These are phyloP conservation scores for Eupithecia pulchellata DNA, from an alignment of 2,888 invertebrate genomes.

Conservation along the genomic window DNA sequence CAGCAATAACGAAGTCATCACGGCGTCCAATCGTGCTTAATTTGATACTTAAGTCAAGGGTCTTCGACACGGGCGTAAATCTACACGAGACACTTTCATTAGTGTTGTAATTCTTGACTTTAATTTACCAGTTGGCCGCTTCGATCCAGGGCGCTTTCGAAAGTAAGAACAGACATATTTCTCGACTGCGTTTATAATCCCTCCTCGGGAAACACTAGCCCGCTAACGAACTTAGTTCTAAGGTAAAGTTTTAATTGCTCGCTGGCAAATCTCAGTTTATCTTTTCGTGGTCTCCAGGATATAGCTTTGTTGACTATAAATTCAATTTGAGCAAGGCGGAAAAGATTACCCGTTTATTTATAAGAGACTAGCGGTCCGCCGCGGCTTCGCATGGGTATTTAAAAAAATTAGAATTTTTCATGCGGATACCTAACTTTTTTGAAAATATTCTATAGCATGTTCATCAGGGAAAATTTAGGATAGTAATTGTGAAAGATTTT, in stretches of 20 bases:
- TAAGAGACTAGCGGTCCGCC: too few relatives aligned
- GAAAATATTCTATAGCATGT: too few relatives aligned
- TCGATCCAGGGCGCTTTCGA: constrained; percentile 65
- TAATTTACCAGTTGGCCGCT: constrained; percentile 72
- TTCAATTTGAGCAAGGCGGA: constrained; percentile 74
- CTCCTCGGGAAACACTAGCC: constrained; percentile 69
- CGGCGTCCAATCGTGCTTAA: constrained; percentile 43
- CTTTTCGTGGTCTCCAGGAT: constrained; percentile 77
- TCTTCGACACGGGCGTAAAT: constrained; percentile 55
- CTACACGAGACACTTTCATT: constrained; percentile 65
- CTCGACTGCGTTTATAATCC: constrained; percentile 70
- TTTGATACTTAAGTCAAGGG: constrained; percentile 42
- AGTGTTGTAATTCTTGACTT: constrained; percentile 59
- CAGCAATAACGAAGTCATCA: not conserved
- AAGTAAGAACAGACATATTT: constrained; percentile 74
- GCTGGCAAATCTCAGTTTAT: constrained; percentile 81
- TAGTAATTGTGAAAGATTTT: too few relatives aligned
- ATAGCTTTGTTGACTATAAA: constrained; percentile 80
- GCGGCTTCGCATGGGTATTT: too few relatives aligned
- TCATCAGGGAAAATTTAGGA: too few relatives aligned
- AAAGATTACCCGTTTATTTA: constrained; percentile 69
- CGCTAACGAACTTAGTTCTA: constrained; percentile 80
- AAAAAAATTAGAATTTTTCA: too few relatives aligned
- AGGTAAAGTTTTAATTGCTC: constrained; percentile 85
- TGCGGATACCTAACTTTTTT: too few relatives aligned